Evolutionary conservation across 2,888 invertebrate genomes (phyloP), one percentile per base, ranked within the genome.

Genomic region (Chrysolina haemoptera): DNA sequence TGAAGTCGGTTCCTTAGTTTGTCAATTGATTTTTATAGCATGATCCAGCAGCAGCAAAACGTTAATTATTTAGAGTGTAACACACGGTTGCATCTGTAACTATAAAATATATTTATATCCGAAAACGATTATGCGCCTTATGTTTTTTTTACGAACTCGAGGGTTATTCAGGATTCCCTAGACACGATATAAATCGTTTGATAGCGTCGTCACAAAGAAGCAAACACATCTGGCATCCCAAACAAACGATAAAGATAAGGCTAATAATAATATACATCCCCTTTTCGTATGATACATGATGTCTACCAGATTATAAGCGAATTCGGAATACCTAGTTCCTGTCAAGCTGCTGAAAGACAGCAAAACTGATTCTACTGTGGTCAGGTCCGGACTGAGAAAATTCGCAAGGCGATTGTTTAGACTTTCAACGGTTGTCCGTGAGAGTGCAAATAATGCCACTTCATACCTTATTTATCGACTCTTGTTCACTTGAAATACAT

Each of bases 191-290:
- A 70, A 73, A 70, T 73, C 62, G 62, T 62, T 66, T 70, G 16
- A 66, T 66, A 66, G 66, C 55, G 55, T 69, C 63, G 67, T 62
- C 43, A 71, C 71, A 74, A 62, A 67, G 68, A 69, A 48, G 69
- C 59, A 68, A 69, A 67, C 67, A 73, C 73, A 76, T 76, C 70
- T 76, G 75, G 67, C 68, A 41, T 70, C 50, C 64, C 68, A 68
- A 76, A 76, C 71, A 76, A 76, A 76, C 71, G 62, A 68, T 73
- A 68, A 76, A 70, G 73, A 70, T 68, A 59, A 62, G 46, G 41
- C 71, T 63, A 41, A 59, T 63, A 35, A 68, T 68, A 69, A 69
- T 68, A 71, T 59, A 69, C 65, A 71, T 27, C 46, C 48, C 9
- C 40, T 50, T 62, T 66, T 16, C 50, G 16, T 22, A 66, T 66